Base-by-base conservation (phyloP, 2,797 vertebrate species). In the Sandelia bainsii region DNA sequence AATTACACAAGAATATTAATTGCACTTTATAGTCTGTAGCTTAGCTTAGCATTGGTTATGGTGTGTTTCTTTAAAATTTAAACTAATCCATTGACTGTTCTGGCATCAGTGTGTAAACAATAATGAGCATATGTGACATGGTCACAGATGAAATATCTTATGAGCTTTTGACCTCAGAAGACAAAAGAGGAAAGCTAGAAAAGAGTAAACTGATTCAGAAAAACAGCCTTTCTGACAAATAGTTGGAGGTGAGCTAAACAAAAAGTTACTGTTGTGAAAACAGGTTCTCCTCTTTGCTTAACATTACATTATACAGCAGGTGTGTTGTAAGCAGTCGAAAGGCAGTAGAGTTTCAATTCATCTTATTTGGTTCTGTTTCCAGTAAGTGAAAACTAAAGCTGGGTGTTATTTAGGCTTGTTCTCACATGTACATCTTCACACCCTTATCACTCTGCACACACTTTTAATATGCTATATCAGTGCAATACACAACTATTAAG, bases 381-480 rank as follows among this genome's bases (percentile, higher is more conserved):
- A 22, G 37, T 5, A 71, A 72, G 4, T 22, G 27, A 64, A 83
- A 81, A 57, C n/a, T 27, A 20, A 68, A 68, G 7, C 12, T 62
- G 14, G 29, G 51, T n/a, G 23, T 58, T 39, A 3, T 20, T 60
- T 42, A 8, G 29, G 4, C 61, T 52, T 75, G 69, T 80, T 72
- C 12, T 27, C 13, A 50, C 63, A 25, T 40, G 61, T 59, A 17
- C 16, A 58, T 53, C 27, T 13, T 68, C 46, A 29, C 48, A 11
- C 22, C 3, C 9, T 19, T 9, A 9, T 59, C 14, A 11, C 1
- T 11, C 16, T 40, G 42, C 27, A 61, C 32, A 64, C 42, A 16
- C 34, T n/a, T 27, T 22, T 9, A 25, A 14, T 4, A 8, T 17
- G n/a, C n/a, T 22, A 1, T n/a, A 12, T 51, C 10, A 8, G 13